Base-by-base conservation (phyloP, 2,888 invertebrate species). In the Cloeon dipterum region DNA sequence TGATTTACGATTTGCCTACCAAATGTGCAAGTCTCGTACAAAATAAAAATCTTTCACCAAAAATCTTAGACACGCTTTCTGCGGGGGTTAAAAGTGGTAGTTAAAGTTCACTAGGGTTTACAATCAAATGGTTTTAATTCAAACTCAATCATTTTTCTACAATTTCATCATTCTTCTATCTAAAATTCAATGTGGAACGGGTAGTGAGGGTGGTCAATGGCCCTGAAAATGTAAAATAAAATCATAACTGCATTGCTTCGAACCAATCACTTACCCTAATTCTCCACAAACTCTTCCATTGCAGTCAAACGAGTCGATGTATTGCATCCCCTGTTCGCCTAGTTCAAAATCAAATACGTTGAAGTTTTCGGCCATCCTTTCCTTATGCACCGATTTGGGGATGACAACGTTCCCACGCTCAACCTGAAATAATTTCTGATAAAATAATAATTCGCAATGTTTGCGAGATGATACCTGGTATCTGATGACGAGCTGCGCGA, bases 171-270 rank as follows among this genome's bases (percentile, higher is more conserved):
- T 26, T 20, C 20, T 10, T 21, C 14, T 16, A 23, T 23, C 50
- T 48, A 57, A 40, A 49, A 58, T 42, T 54, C 52, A 40, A 49
- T 48, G 17, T 49, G 44, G 47, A 69, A 69, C 13, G 68, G 66
- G 50, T 59, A 66, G 44, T 65, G 51, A 42, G 57, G 54, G 46
- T 63, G 61, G 26, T 47, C 44, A 19, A 50, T 51, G 41, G 49
- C 49, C 16, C 59, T 59, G 44, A 36, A 50, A 48, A 37, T 32
- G 13, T 32, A 32, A 37, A 20, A 29, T 23, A 20, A 14, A 18
- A 20, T 20, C 25, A 26, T 20, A 16, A 36, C 36, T 26, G 19
- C 20, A 33, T 35, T 18, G n/a, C n/a, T n/a, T n/a, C n/a, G n/a
- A n/a, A n/a, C n/a, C n/a, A n/a, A n/a, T n/a, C n/a, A n/a, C n/a